Conservation (phyloP, 2,113 vertebrate genomes). For the Podiceps cristatus region DNA sequence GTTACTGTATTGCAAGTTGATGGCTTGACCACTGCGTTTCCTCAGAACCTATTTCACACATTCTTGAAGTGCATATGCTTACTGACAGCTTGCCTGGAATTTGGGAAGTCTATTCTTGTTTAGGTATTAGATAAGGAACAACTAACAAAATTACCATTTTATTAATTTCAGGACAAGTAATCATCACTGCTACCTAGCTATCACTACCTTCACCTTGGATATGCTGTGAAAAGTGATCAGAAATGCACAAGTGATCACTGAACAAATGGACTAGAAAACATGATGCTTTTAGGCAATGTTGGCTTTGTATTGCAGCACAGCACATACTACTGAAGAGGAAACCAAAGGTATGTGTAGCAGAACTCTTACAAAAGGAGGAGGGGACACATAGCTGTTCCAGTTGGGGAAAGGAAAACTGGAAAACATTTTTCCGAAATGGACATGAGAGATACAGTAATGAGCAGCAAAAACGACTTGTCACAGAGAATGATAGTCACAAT, state of each 20-base stretch:
- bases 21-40: background rate
- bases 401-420: background rate
- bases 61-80: background rate
- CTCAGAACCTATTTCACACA: background rate
- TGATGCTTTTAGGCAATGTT: too few relatives aligned
- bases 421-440: background rate
- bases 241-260: background rate
- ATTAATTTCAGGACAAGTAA: background rate
- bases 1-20: background rate
- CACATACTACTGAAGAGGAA: background rate
- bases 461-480: background rate
- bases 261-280: background rate
- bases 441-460: rapidly evolving
- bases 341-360: background rate
- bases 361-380: background rate
- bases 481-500: background rate
- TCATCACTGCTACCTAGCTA: background rate
- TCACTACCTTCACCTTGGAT: background rate
- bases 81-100: background rate
- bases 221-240: background rate
- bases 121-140: background rate
- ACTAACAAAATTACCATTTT: background rate
- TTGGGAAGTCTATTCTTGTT: background rate
- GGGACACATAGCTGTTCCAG: background rate
- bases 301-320: background rate